A percentile compares a stretch with the other conserved stretches of the same genome.
Conservation (phyloP, 2,888 invertebrate species). For the Eupithecia pulchellata region DNA sequence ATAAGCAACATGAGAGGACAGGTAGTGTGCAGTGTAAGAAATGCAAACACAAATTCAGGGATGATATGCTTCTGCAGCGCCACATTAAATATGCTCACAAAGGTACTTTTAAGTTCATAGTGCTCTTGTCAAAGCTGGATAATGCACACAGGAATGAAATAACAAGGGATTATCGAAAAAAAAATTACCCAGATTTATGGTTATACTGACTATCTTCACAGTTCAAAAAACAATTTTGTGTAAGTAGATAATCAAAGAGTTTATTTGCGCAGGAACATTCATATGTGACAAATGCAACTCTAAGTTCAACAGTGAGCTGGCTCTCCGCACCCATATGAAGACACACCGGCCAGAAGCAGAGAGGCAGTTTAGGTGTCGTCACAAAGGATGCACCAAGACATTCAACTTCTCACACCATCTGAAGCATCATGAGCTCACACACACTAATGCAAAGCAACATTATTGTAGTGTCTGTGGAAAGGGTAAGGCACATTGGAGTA, state of each 20-base stretch:
- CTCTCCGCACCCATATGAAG: conserved; percentile 69
- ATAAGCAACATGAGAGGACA: conserved; percentile 74
- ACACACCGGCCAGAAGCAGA: conserved; percentile 70
- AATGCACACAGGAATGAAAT: neutral
- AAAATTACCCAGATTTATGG: too few relatives aligned
- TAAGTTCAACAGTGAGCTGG: conserved; percentile 69
- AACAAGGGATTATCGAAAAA: too few relatives aligned
- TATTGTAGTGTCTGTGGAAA: conserved; percentile 74
- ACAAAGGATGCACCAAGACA: conserved; percentile 66
- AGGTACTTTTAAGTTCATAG: conserved; percentile 55
- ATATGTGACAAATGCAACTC: conserved; percentile 67
- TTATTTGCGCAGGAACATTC: conserved; percentile 60
- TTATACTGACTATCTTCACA: too few relatives aligned
- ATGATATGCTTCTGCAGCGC: conserved; percentile 69
- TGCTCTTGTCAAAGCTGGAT: neutral
- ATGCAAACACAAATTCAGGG: conserved; percentile 71
- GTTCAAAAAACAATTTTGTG: neutral
- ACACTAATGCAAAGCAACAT: conserved; percentile 71
- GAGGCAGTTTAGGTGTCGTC: conserved; percentile 66
- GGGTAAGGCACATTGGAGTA: conserved; percentile 56
- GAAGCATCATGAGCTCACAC: conserved; percentile 76
- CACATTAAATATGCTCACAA: conserved; percentile 79
- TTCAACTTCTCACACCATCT: conserved; percentile 80
- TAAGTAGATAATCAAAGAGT: neutral
- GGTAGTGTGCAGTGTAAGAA: conserved; percentile 66